Base-by-base conservation (phyloP, 2,888 invertebrate genomes). In the Selenia dentaria region DNA sequence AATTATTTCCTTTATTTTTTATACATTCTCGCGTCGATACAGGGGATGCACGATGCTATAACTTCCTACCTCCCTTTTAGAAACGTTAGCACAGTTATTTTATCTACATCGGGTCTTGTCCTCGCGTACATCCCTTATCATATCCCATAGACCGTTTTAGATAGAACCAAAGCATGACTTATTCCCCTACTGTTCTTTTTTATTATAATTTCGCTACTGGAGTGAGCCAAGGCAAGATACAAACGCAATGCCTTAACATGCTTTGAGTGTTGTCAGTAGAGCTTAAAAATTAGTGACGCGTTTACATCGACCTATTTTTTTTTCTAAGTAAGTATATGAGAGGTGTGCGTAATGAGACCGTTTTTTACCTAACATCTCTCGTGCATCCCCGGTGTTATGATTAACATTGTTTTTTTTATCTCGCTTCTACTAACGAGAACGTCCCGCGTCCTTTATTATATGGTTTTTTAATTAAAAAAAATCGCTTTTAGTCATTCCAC, bases 1-100 rank as follows among this genome's bases (percentile, higher is more conserved):
- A 62, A 64, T 62, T 70, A 67, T 68, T 70, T 69, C 70, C 68
- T 74, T 70, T 68, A 67, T 72, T 70, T 37, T 68, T 64, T 58
- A 68, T 69, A 69, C 70, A 73, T 67, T 79, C 75, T 84, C 88
- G 88, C 88, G 89, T 81, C 84, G 76, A 81, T 76, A 79, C 84
- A 83, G 90, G 90, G 90, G 90, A 90, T 90, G 90, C 90, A 90
- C 90, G 90, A 83, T 90, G 88, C 90, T 89, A 81, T 70, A 74
- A 76, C 72, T 81, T 80, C 81, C 84, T 79, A 76, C 70, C 82
- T 84, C 83, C 83, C 79, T 76, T 71, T 73, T 63, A 59, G 63
- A 64, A 51, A 64, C 58, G 60, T 74, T 44, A 52, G 55, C 54
- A 42, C 47, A 43, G 6, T 55, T 57, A 55, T 55, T 51, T 57